Evolutionary conservation across 35 echinoderm and acorn worm species (phyloP).

Genomic region (Lytechinus pictus): DNA sequence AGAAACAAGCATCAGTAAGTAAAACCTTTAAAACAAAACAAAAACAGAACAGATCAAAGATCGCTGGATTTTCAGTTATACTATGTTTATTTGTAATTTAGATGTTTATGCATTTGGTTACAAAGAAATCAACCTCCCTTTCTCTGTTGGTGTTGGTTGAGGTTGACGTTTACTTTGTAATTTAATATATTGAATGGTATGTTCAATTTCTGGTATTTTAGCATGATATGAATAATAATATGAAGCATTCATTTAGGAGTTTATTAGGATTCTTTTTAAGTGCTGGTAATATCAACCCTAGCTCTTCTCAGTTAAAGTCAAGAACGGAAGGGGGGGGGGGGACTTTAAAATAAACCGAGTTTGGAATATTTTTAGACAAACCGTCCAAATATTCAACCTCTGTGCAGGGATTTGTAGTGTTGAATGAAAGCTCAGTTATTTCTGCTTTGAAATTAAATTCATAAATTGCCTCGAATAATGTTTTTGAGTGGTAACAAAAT

Average conservation of each 20-base stretch:
- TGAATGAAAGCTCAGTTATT: neutral
- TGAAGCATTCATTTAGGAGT: no score
- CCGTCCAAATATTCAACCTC: neutral
- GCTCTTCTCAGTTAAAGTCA: neutral
- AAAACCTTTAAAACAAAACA: neutral
- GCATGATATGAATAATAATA: no score
- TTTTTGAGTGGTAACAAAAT: neutral
- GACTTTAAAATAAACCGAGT: neutral
- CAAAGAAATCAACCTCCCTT: neutral
- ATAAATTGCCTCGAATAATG: neutral
- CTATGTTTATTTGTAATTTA: neutral
- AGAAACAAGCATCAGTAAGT: conserved; percentile 99
- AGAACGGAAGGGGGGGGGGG: no score
- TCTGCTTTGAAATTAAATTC: neutral
- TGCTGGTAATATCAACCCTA: neutral
- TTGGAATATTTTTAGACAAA: neutral
- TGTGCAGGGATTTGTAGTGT: neutral
- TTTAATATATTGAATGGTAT: neutral
- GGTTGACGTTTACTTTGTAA: neutral
- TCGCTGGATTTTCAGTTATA: neutral
- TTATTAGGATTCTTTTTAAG: no score
- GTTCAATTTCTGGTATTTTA: neutral
- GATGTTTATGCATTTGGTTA: neutral
- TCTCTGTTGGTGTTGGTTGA: neutral
- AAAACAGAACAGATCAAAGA: neutral